A percentile compares a stretch with the other conserved stretches of the same genome.
phyloP scores from a whole-genome alignment of 2,888 invertebrate species.

The Empis stercorea region DNA sequence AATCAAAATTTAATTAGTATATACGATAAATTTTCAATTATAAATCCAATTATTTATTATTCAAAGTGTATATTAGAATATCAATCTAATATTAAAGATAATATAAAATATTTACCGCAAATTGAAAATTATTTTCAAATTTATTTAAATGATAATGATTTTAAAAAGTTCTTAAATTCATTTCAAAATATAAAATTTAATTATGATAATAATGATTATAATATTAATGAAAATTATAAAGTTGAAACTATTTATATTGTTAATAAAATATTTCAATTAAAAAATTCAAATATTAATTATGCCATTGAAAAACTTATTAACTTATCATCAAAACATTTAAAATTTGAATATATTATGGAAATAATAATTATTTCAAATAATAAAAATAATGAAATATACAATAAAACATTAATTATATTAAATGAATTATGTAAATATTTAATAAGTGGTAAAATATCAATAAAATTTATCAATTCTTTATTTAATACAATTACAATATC shows the following conservation, averaged over 20 bases:
- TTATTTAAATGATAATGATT: neutral
- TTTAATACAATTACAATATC: neutral
- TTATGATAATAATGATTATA: neutral
- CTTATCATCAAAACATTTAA: neutral
- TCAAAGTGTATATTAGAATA: neutral
- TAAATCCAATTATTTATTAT: neutral
- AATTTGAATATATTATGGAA: neutral
- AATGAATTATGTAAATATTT: neutral
- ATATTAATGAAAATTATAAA: neutral
- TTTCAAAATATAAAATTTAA: neutral
- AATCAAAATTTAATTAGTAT: neutral
- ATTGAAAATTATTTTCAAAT: neutral
- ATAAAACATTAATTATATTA: neutral
- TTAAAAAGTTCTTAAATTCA: neutral
- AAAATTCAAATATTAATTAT: neutral
- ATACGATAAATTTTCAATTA: neutral
- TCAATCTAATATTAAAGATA: neutral
- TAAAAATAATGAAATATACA: neutral
- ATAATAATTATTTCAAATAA: neutral
- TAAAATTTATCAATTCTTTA: neutral
- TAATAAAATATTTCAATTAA: slow-evolving; percentile 3
- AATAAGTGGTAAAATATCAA: neutral
- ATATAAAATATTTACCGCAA: neutral
- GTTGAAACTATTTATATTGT: neutral
- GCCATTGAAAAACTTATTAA: slow-evolving; percentile 6